phyloP scores from a whole-genome alignment of 2,888 invertebrate genomes.

The Brachyptera putata region DNA sequence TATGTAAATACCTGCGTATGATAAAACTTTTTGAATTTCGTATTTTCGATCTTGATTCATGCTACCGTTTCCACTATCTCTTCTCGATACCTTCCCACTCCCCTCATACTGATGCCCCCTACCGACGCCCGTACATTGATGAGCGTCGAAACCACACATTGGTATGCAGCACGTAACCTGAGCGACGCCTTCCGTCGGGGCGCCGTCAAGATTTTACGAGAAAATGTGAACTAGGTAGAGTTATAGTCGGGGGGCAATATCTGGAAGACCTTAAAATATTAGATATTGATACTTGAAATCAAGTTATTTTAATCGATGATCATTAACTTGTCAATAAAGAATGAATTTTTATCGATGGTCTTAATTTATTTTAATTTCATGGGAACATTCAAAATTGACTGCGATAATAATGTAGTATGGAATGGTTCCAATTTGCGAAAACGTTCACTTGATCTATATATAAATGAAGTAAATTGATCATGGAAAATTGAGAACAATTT shows the following conservation, averaged over 20 bases:
- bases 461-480: too few relatives aligned
- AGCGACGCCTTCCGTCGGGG: not conserved
- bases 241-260: not conserved
- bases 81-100: too few relatives aligned
- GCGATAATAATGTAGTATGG: too few relatives aligned
- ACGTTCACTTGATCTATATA: too few relatives aligned
- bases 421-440: too few relatives aligned
- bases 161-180: not conserved
- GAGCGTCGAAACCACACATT: not conserved
- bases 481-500: too few relatives aligned
- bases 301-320: not conserved
- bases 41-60: too few relatives aligned
- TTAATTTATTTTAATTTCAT: too few relatives aligned
- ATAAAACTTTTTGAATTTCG: too few relatives aligned
- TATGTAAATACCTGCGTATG: too few relatives aligned
- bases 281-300: slow-evolving; percentile 1
- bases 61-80: too few relatives aligned
- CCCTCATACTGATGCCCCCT: not conserved
- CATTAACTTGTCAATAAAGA: not conserved
- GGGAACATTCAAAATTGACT: too few relatives aligned
- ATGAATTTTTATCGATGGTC: not conserved
- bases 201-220: not conserved
- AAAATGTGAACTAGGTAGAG: not conserved
- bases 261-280: not conserved
- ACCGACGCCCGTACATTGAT: not conserved